Evolutionary conservation across 2,797 vertebrate species (phyloP), one percentile per base, ranked within the genome.

Genomic region (Zenarchopterus dispar): DNA sequence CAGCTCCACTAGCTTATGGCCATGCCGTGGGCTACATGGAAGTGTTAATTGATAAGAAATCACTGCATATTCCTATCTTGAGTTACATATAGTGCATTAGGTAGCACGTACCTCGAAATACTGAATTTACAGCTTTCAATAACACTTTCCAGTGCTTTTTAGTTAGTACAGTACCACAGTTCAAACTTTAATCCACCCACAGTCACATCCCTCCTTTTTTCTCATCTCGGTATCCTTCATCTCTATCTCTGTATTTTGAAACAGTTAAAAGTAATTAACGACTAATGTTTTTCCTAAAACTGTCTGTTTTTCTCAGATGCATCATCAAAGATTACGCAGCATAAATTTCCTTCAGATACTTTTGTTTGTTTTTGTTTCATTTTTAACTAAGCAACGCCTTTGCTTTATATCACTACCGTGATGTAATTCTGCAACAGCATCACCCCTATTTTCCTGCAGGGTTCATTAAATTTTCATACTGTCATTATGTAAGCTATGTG

Each of bases 401-500:
- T 66, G 16, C 28, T 42, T 3, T 59, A 50, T 61, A 57, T 22
- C 17, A 42, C 13, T 22, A 67, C 41, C 46, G 13, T 33, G 5
- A 68, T 56, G 18, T 50, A 52, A 53, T 61, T 51, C 44, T 56
- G 15, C 8, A 39, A 18, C 26, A 61, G 53, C 55, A 67, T 68
- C 36, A 50, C 59, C 47, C 22, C 11, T 17, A 22, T 69, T 61
- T 46, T 49, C 59, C 62, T 68, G 26, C 41, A 19, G 73, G 56
- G 54, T 62, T 84, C 64, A 86, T 87, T 83, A 85, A 86, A 81
- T 26, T 79, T 88, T 88, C 39, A 81, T 80, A 28, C 33, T 3
- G 21, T 75, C 51, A 61, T 82, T 78, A 77, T 62, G 62, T 59
- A 58, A 67, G 66, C 48, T 43, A 65, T 73, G 50, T 51, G 36